These are phyloP conservation scores for Cisticola juncidis DNA, from an alignment of 2,113 vertebrate genomes.

Conservation along the genomic window DNA sequence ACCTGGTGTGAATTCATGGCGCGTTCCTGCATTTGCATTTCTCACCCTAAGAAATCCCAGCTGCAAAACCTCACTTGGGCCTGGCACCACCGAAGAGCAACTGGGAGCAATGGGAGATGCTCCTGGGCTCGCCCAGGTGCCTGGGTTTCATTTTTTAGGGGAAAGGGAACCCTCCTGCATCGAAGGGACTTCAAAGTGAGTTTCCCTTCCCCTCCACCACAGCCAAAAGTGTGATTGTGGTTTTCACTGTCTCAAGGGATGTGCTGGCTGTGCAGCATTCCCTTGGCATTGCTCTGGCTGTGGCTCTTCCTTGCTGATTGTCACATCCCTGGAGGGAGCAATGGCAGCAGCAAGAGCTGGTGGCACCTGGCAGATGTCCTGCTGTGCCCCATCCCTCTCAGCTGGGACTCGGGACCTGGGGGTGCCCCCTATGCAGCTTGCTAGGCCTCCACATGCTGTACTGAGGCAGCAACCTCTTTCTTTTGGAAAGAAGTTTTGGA, in stretches of 20 bases:
- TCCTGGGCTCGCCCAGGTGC: not conserved
- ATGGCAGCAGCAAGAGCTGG: not conserved
- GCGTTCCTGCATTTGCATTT: not conserved
- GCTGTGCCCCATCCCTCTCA: not conserved
- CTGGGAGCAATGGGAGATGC: not conserved
- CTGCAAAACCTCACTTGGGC: not conserved
- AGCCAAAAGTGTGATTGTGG: not conserved
- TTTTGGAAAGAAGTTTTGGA: not conserved
- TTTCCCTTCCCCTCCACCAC: not conserved
- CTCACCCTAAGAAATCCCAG: not conserved
- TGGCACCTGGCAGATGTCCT: not conserved
- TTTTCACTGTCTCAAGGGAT: not conserved
- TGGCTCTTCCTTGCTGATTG: not conserved
- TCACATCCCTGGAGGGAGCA: rapidly evolving
- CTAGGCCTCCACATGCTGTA: not conserved
- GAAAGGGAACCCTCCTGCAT: not conserved
- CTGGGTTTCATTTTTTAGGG: not conserved
- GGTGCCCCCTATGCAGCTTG: rapidly evolving
- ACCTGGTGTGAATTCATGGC: not conserved
- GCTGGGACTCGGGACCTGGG: not conserved
- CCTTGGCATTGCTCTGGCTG: not conserved
- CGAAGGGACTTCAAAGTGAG: rapidly evolving
- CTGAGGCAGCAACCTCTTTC: not conserved
- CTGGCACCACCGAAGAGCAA: not conserved
- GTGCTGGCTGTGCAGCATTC: not conserved